These are phyloP conservation scores for Neomonachus schauinslandi DNA, from an alignment of 2,113 vertebrate genomes.

Conservation along the genomic window DNA sequence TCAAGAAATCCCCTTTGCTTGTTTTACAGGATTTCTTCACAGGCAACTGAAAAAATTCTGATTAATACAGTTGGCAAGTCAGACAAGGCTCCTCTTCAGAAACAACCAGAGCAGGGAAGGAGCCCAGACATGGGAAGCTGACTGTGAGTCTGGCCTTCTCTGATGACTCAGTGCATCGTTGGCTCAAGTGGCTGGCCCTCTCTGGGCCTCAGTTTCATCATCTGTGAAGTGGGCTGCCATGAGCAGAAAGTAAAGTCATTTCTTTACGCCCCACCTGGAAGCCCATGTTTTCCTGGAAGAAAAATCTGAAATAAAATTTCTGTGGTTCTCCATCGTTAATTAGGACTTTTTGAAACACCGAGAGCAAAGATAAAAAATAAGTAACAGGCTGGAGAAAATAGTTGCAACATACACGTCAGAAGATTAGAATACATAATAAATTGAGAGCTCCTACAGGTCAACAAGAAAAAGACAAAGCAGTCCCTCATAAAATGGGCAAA, in stretches of 20 bases:
- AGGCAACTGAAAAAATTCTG: not conserved
- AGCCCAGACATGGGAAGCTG: not conserved
- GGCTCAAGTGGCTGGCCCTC: not conserved
- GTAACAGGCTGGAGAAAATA: not conserved
- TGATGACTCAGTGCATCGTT: not conserved
- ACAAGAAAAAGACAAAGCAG: not conserved
- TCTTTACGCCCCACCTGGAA: not conserved
- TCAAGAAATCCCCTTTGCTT: not conserved
- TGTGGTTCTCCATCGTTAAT: not conserved
- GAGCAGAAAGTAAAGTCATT: not conserved
- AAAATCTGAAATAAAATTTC: constrained; percentile 25
- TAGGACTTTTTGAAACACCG: not conserved
- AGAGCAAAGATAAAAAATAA: not conserved
- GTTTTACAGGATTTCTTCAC: not conserved
- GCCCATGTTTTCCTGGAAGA: not conserved
- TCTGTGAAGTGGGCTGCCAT: not conserved
- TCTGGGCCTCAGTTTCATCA: not conserved
- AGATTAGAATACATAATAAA: constrained; percentile 16
- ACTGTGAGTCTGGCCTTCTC: not conserved
- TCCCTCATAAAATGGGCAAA: not conserved
- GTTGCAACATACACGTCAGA: not conserved
- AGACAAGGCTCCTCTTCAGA: not conserved
- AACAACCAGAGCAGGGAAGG: not conserved
- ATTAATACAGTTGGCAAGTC: not conserved
- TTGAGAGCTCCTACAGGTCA: not conserved